These are phyloP conservation scores for Drosophila tripunctata DNA, from an alignment of 2,888 invertebrate species.

Conservation along the genomic window DNA sequence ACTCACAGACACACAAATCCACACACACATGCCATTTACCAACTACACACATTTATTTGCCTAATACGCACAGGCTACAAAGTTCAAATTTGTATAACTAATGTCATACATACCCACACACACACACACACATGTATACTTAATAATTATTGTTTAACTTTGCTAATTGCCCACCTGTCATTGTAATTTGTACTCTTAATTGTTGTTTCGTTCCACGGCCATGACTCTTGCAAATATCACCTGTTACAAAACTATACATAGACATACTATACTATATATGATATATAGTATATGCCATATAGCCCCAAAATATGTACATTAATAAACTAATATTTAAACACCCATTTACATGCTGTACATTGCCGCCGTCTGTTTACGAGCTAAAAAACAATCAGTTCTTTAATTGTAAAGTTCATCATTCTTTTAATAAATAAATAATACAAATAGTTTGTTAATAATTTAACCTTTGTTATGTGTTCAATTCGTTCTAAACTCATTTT, in stretches of 20 bases:
- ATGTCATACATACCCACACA: slow-evolving; percentile 34
- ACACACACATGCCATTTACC: slow-evolving; percentile 6
- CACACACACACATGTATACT: slow-evolving; percentile 22
- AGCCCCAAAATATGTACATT: slow-evolving; percentile 23
- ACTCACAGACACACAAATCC: slow-evolving; percentile 14
- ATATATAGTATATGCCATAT: slow-evolving; percentile 18
- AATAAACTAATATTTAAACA: slow-evolving; percentile 31
- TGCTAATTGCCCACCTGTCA: slow-evolving; percentile 44
- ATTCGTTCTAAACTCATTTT: slow-evolving; percentile 12
- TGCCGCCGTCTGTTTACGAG: slow-evolving; percentile 2
- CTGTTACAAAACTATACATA: background rate
- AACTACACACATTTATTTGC: slow-evolving; percentile 20
- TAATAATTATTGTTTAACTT: slow-evolving; percentile 40
- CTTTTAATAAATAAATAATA: slow-evolving; percentile 36
- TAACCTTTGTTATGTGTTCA: background rate
- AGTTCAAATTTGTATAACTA: slow-evolving; percentile 76
- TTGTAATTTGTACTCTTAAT: slow-evolving; percentile 22
- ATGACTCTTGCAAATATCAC: slow-evolving; percentile 49
- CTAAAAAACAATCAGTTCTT: slow-evolving; percentile 8
- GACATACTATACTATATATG: background rate
- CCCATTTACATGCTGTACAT: slow-evolving; percentile 11
- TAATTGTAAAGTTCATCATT: slow-evolving; percentile 46
- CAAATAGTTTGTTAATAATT: slow-evolving; percentile 49
- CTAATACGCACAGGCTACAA: slow-evolving; percentile 60
- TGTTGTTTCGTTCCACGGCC: slow-evolving; percentile 32